Evolutionary conservation across 1,140 invertebrate species (phyloP), one percentile per base, ranked within the genome.

Genomic region (Drosophila ananassae): DNA sequence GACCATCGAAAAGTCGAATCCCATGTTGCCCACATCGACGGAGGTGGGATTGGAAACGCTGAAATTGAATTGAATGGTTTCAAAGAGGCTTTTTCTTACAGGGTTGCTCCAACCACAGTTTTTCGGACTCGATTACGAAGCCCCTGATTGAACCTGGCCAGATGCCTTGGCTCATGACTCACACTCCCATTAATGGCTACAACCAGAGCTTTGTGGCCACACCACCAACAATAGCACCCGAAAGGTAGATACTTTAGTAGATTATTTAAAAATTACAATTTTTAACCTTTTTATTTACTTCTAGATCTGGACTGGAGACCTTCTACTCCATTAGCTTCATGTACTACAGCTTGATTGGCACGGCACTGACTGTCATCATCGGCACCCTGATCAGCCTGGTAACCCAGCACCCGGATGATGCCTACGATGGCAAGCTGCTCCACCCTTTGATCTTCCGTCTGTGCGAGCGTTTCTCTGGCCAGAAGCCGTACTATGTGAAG

Each of bases 341-440:
- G 95, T 96, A 96, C 84, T 96, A 96, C 82, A 94, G 95, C 22
- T 83, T 95, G 3, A 93, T 96, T 39, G 95, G 95, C 2, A 95
- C 95, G 51, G 72, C 94, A 10, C 93, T 95, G 21, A 95, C 95
- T 0, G 92, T 96, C 0, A 55, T 94, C 3, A 91, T 96, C 25
- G 95, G 95, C 0, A 93, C 94, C 5, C 85, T 95, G 6, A 93
- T 96, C 22, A 96, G 95, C 82, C 93, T 94, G 34, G 69, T 95
- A 13, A 95, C 95, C 50, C 93, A 92, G 6, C 92, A 94, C 56
- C 90, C 95, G 39, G 93, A 94, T 4, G 95, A 96, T 72, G 91
- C 93, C 44, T 96, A 95, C 80, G 95, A 96, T 63, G 94, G 94
- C 67, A 94, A 95, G 58, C 89, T 96, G 9, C 87, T 96, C 25